Percentiles rank a stretch among this genome's conserved stretches.
Conservation (phyloP, 1,140 invertebrate species). For the Cotesia glomerata region DNA sequence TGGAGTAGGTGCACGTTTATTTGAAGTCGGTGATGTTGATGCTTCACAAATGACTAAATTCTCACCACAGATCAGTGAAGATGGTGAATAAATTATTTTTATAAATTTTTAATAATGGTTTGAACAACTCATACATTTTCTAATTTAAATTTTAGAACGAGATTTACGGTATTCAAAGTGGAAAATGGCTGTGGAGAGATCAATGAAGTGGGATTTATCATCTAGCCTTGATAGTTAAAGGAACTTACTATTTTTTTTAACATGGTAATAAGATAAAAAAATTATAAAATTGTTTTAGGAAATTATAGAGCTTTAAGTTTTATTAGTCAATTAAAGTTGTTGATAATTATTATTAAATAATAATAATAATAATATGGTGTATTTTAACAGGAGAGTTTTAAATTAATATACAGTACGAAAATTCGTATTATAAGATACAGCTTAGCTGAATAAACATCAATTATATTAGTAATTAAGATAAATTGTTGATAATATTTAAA, state of each 20-base stretch:
- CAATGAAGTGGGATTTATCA: constrained; percentile 75
- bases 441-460: too few relatives aligned
- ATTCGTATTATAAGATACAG: background rate
- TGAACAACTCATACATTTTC: background rate
- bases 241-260: background rate
- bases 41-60: constrained; percentile 71
- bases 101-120: background rate
- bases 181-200: constrained; percentile 84
- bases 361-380: background rate
- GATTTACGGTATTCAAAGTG: constrained; percentile 78
- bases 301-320: background rate
- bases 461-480: background rate
- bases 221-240: constrained; percentile 10
- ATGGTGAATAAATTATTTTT: constrained; percentile 60
- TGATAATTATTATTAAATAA: background rate
- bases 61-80: constrained; percentile 69
- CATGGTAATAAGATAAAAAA: too few relatives aligned
- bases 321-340: background rate
- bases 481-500: background rate
- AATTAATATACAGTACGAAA: background rate
- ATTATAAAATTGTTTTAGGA: background rate
- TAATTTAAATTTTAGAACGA: constrained; percentile 61
- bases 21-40: constrained; percentile 62
- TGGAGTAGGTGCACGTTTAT: constrained; percentile 71
- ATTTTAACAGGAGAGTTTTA: background rate